A percentile compares a stretch with the other conserved stretches of the same genome.
Conservation (phyloP, 2,888 invertebrate species). For the Anticlea derivata region DNA sequence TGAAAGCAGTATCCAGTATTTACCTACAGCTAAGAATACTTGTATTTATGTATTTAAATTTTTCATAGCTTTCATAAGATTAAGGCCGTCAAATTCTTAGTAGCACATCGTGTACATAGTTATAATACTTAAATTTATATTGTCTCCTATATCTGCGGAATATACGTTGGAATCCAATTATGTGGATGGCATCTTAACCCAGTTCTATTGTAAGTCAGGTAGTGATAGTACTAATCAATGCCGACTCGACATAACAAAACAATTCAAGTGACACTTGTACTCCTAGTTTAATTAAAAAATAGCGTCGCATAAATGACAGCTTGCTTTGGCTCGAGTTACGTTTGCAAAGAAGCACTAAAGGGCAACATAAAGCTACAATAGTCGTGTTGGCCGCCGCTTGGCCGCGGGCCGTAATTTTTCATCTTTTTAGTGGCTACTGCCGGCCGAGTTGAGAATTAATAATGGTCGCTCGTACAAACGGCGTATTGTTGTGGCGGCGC, state of each 20-base stretch:
- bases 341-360: conserved; percentile 5
- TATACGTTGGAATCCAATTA: conserved; percentile 4
- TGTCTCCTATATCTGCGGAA: conserved; percentile 4
- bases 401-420: conserved; percentile 1
- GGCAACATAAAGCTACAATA: not conserved
- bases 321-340: conserved; percentile 6
- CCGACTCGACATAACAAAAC: not conserved
- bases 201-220: conserved; percentile 16
- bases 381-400: conserved; percentile 1
- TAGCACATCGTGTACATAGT: no score
- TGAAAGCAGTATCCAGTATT: no score
- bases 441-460: conserved; percentile 6
- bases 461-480: not conserved
- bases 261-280: not conserved
- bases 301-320: not conserved
- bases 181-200: conserved; percentile 20
- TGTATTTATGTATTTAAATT: no score
- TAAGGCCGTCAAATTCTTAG: no score
- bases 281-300: conserved; percentile 2
- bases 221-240: conserved; percentile 5
- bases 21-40: no score
- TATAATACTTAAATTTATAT: no score
- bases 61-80: no score
- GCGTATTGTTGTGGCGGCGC: not conserved
- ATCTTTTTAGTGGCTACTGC: conserved; percentile 3